A percentile compares a stretch with the other conserved stretches of the same genome.
phyloP scores from a whole-genome alignment of 1,140 invertebrate genomes.

The Calephelis virginiensis region DNA sequence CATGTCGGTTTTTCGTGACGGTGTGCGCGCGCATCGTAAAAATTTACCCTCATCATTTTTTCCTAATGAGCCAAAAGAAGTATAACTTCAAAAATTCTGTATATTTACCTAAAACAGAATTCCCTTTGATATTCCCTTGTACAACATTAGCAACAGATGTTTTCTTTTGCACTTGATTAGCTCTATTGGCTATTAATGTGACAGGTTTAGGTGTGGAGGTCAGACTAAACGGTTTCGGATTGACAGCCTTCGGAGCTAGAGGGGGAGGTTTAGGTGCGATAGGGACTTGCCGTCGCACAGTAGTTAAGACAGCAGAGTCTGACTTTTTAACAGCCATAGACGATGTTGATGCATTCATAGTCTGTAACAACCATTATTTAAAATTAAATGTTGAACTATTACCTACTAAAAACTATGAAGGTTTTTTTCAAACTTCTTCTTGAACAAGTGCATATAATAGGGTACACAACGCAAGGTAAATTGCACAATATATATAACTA shows the following conservation, averaged over 20 bases:
- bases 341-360: conserved; percentile 30
- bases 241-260: conserved; percentile 21
- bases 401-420: neutral
- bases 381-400: neutral
- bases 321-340: conserved; percentile 30
- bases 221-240: conserved; percentile 33
- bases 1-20: too few relatives aligned
- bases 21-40: too few relatives aligned
- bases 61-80: too few relatives aligned
- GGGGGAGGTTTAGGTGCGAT: conserved; percentile 66
- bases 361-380: conserved; percentile 32
- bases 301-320: conserved; percentile 29
- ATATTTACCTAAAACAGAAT: conserved; percentile 51
- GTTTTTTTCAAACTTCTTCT: too few relatives aligned
- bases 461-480: too few relatives aligned
- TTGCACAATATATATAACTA: too few relatives aligned
- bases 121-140: conserved; percentile 44
- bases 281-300: conserved; percentile 53
- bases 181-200: conserved; percentile 38
- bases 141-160: conserved; percentile 46
- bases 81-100: too few relatives aligned
- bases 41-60: too few relatives aligned
- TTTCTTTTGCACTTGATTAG: conserved; percentile 49
- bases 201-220: conserved; percentile 53
- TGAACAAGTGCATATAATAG: too few relatives aligned